Conservation (phyloP, 2,113 vertebrate genomes). For the Sebastes schlegelii region DNA sequence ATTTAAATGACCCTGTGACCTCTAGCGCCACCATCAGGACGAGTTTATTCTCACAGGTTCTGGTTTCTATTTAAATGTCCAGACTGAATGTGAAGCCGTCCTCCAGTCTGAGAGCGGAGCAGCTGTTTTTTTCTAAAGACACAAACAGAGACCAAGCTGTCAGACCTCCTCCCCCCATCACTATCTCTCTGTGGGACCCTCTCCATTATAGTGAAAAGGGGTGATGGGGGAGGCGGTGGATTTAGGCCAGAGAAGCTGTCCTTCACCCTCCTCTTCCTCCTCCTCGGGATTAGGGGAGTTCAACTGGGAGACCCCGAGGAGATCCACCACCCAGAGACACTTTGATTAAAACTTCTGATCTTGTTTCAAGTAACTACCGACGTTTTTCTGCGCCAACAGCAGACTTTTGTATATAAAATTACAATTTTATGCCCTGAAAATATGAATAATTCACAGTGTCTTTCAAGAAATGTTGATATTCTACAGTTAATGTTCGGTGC, state of each 20-base stretch:
- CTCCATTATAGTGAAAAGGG: slow-evolving; percentile 8
- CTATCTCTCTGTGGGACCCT: slow-evolving; percentile 14
- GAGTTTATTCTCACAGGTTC: not conserved
- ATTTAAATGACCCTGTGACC: no score
- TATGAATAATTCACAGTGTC: no score
- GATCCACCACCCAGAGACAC: not conserved
- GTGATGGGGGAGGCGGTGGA: not conserved
- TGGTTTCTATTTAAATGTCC: not conserved
- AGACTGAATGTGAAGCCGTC: no score
- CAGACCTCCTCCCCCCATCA: slow-evolving; percentile 2
- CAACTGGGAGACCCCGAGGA: not conserved
- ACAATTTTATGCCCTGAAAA: no score
- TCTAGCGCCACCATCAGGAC: not conserved
- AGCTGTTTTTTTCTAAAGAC: slow-evolving; percentile 51
- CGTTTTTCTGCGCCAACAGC: no score
- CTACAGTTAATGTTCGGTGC: no score
- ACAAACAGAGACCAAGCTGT: slow-evolving; percentile 43
- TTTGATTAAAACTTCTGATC: no score
- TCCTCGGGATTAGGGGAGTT: slow-evolving; percentile 5
- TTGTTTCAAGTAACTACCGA: no score
- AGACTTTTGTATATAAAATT: no score
- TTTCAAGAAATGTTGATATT: no score
- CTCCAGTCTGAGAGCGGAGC: slow-evolving; percentile 41
- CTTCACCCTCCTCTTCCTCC: not conserved
- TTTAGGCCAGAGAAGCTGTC: slow-evolving; percentile 16